Evolutionary conservation across 2,797 vertebrate genomes (phyloP).

Genomic region (Squalus acanthias): DNA sequence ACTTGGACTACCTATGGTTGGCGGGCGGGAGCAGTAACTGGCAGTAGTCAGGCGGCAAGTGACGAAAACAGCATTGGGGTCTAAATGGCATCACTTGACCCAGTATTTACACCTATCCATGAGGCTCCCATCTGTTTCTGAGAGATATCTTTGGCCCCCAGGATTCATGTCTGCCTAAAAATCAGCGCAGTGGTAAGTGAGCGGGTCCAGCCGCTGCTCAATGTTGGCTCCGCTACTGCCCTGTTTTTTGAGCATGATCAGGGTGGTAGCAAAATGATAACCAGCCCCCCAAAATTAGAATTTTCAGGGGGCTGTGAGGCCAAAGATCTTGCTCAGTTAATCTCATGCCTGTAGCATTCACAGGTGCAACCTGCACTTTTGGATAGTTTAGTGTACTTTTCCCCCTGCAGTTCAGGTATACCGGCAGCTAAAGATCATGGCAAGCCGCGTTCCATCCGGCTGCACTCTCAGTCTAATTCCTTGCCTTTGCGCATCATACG

Average conservation of each 20-base stretch:
- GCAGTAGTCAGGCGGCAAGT: too few relatives aligned
- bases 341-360: not conserved
- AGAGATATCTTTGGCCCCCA: not conserved
- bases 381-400: not conserved
- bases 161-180: not conserved
- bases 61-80: not conserved
- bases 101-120: not conserved
- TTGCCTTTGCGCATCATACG: not conserved
- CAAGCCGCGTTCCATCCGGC: not conserved
- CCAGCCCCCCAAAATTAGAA: not conserved
- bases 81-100: not conserved
- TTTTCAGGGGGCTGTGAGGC: too few relatives aligned
- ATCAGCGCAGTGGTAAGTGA: not conserved
- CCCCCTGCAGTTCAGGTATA: not conserved
- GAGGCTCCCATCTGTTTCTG: not conserved
- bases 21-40: not conserved
- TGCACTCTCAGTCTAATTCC: slow-evolving; percentile 8
- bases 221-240: not conserved
- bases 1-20: not conserved
- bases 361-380: not conserved
- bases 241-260: not conserved
- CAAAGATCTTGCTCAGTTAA: not conserved
- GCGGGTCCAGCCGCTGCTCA: not conserved
- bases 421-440: not conserved
- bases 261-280: not conserved